A percentile compares a stretch with the other conserved stretches of the same genome.
Evolutionary conservation across 2,888 invertebrate species (phyloP).

Genomic region (Polymixis lichenea): DNA sequence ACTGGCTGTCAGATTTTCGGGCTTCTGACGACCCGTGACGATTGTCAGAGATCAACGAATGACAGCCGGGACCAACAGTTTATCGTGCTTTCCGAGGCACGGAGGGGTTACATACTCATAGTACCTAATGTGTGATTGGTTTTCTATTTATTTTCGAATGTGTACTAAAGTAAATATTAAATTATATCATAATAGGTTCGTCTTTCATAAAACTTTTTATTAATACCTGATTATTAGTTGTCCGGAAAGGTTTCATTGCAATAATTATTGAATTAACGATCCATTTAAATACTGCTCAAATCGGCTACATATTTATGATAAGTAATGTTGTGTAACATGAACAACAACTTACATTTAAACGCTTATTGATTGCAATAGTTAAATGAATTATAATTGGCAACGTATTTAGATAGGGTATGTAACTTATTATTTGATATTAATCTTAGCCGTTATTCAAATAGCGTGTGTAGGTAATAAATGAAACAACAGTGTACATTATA

Average conservation of each 20-base stretch:
- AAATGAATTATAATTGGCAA: background rate
- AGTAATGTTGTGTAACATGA: background rate
- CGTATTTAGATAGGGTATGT: background rate
- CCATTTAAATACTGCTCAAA: background rate
- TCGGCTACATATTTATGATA: no score
- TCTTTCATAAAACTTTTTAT: background rate
- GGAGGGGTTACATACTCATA: background rate
- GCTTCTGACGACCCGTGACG: no score
- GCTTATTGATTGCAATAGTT: background rate
- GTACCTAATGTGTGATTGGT: background rate
- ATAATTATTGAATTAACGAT: background rate
- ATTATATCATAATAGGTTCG: background rate
- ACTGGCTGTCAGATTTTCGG: no score
- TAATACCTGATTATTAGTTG: background rate
- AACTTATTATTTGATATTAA: background rate
- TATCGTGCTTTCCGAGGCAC: no score
- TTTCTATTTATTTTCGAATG: background rate
- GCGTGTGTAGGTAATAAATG: conserved; percentile 35
- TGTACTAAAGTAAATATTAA: background rate
- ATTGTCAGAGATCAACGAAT: no score
- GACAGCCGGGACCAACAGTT: no score
- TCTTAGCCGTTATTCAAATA: conserved; percentile 4
- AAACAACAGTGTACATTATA: conserved; percentile 74
- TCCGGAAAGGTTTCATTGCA: background rate
- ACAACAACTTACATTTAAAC: background rate